Evolutionary conservation across 2,797 vertebrate genomes (phyloP), one percentile per base, ranked within the genome.

Genomic region (Anniella stebbinsi): DNA sequence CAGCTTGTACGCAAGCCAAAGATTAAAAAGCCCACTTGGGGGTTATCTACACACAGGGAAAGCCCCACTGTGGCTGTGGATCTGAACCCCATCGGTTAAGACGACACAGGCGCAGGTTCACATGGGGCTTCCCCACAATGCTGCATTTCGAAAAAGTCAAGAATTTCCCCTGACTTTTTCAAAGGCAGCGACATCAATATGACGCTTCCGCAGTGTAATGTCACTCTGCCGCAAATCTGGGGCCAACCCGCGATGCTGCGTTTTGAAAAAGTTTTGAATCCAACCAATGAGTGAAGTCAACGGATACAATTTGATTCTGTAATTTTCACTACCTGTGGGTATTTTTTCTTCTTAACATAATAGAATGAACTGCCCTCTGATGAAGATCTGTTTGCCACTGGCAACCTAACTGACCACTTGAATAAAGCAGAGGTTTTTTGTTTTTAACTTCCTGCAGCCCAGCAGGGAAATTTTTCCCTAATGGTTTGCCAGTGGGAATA

Each of bases 301-400:
- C 7, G 9, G 28, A 73, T 84, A 18, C 9, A 38, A n/a, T 41
- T 51, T 84, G n/a, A 25, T 41, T 38, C 54, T 38, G n/a, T 48
- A 41, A 3, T 41, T 63, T 70, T 70, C 21, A 57, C 30, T 57
- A 57, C 66, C 48, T 72, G 21, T 21, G 33, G 28, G 12, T 54
- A 15, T 33, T 84, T 25, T 12, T 21, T 82, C 28, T 36, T 28
- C 48, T 8, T 30, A 15, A 3, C 17, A 66, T 1, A 66, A 11
- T 51, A 63, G 54, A 75, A 89, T 63, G 41, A 75, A 80, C 36
- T 36, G 60, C 38, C 21, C 63, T 78, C 17, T 57, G 48, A 83
- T 67, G 77, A 78, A 60, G 33, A n/a, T 63, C 88, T 86, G 4
- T 60, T 86, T 88, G 66, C 82, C 84, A 38, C 2, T 78, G 82